A percentile compares a stretch with the other conserved stretches of the same genome.
Conservation (phyloP, 2,113 vertebrate species). For the Lampris incognitus region DNA sequence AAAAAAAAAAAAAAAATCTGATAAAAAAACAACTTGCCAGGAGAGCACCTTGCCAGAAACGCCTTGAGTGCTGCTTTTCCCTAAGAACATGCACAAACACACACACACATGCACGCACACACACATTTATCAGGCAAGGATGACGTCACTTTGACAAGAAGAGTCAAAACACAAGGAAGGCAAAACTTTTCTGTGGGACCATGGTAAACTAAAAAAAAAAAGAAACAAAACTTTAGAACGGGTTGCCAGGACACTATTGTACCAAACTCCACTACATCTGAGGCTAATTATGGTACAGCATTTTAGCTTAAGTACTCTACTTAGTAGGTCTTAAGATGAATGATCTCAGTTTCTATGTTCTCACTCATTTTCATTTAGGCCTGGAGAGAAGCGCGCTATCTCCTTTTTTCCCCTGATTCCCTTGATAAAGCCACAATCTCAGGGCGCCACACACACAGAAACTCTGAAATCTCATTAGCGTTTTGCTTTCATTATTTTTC, state of each 20-base stretch:
- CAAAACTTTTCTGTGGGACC: conserved; percentile 32
- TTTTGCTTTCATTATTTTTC: conserved; percentile 83
- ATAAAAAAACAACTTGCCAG: conserved; percentile 12
- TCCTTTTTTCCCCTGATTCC: conserved; percentile 60
- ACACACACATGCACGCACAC: neutral
- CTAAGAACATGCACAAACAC: neutral
- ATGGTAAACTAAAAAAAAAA: neutral
- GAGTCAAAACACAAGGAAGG: neutral
- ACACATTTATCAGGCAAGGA: conserved; percentile 22
- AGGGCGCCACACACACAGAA: conserved; percentile 76
- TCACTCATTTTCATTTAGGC: conserved; percentile 65
- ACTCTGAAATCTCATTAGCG: conserved; percentile 79
- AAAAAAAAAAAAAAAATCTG: conserved; percentile 12
- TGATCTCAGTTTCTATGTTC: conserved; percentile 59
- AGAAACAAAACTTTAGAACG: conserved; percentile 19
- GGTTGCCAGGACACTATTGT: conserved; percentile 2
- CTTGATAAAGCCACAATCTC: conserved; percentile 80
- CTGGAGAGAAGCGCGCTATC: conserved; percentile 46
- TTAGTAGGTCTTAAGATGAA: conserved; percentile 55
- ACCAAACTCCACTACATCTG: conserved; percentile 31
- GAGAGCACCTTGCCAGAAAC: conserved; percentile 37
- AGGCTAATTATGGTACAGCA: conserved; percentile 49
- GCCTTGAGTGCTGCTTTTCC: conserved; percentile 33
- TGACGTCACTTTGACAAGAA: conserved; percentile 25
- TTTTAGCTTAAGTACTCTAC: conserved; percentile 39